phyloP scores from a whole-genome alignment of 1,140 invertebrate genomes.

The Bombus superbus region DNA sequence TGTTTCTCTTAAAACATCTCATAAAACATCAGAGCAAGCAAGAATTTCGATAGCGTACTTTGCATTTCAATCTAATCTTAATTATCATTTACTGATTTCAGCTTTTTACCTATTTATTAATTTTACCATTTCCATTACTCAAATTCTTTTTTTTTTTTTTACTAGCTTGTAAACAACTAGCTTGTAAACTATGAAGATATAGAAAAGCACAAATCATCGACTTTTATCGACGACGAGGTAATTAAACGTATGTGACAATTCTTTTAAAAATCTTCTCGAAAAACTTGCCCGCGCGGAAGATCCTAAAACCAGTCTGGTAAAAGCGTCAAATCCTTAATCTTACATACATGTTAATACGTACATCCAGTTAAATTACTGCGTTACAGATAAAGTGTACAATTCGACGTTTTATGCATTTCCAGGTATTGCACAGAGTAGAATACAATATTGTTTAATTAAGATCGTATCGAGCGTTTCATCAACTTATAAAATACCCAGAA shows the following conservation, averaged over 20 bases:
- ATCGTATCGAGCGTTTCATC: not conserved
- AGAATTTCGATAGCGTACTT: slow-evolving; percentile 34
- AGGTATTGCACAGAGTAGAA: not conserved
- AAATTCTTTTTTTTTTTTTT: not conserved
- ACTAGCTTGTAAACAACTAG: too few relatives aligned
- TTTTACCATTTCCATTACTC: not conserved
- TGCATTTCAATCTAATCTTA: not conserved
- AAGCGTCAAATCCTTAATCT: slow-evolving; percentile 41
- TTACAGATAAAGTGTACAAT: slow-evolving; percentile 28
- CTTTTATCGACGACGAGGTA: not conserved
- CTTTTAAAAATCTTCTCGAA: slow-evolving; percentile 9
- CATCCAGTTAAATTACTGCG: slow-evolving; percentile 39
- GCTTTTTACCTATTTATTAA: not conserved
- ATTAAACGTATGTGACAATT: not conserved
- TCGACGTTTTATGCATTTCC: not conserved
- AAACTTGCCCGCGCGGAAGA: slow-evolving; percentile 41
- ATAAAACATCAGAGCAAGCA: slow-evolving; percentile 40
- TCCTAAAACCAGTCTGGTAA: slow-evolving; percentile 44
- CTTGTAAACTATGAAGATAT: not conserved
- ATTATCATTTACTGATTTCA: not conserved
- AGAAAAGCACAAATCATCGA: not conserved
- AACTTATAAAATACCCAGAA: not conserved
- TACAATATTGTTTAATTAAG: not conserved
- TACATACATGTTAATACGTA: slow-evolving; percentile 36
- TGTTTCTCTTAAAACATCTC: slow-evolving; percentile 43